phyloP scores from a whole-genome alignment of 2,797 vertebrate genomes.

The Sebastes taczanowskii region DNA sequence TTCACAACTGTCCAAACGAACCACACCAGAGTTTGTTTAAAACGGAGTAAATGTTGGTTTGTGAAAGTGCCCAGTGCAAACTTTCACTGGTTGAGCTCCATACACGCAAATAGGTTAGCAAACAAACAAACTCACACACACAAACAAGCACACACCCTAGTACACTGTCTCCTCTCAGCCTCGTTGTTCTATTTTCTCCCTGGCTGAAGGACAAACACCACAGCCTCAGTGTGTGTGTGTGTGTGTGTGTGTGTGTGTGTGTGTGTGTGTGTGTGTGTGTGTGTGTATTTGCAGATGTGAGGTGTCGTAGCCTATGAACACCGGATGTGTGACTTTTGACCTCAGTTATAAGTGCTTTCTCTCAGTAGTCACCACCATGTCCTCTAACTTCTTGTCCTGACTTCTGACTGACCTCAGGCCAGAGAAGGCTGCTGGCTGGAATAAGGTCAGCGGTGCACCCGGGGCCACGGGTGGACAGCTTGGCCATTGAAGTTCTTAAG shows the following conservation, averaged over 20 bases:
- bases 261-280: neutral
- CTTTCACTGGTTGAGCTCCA: neutral
- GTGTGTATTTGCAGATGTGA: slow-evolving; percentile 27
- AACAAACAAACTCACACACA: neutral
- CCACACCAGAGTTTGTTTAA: neutral
- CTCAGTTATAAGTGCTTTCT: slow-evolving; percentile 27
- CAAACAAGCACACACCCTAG: neutral
- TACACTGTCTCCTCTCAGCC: neutral
- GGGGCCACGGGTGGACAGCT: neutral
- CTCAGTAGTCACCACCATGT: slow-evolving; percentile 1
- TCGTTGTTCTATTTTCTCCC: neutral
- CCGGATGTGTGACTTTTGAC: slow-evolving; percentile 31
- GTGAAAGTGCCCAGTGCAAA: neutral
- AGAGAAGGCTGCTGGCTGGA: neutral
- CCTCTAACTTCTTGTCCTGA: slow-evolving; percentile 7
- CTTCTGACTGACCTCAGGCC: neutral
- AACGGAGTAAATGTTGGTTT: neutral
- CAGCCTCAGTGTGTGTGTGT: neutral
- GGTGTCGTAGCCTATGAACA: slow-evolving; percentile 6
- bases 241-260: neutral
- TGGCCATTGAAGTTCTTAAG: neutral
- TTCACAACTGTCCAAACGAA: too few species aligned
- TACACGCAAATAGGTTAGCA: neutral
- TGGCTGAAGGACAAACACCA: slow-evolving; percentile 10
- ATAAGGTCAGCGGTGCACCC: neutral